Base-by-base conservation (phyloP, 2,888 invertebrate species). In the Caenorhabditis angaria region DNA sequence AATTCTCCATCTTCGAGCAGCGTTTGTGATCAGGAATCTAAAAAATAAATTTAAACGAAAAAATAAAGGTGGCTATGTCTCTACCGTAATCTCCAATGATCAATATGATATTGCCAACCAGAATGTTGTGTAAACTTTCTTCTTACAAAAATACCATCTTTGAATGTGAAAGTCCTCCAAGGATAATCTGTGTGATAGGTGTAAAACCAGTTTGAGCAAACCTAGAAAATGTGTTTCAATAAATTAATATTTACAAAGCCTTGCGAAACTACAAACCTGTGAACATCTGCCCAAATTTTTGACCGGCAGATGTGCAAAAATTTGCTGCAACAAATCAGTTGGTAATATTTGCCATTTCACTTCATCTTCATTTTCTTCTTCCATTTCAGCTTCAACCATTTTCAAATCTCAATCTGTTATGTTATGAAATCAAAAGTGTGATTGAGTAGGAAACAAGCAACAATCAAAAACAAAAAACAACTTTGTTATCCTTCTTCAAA, bases 81-180 rank as follows among this genome's bases (percentile, higher is more conserved):
- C 55, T n/a, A 78, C 78, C 63, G 65, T 0, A 92, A 91, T 67
- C 92, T 89, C 84, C 92, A 89, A 85, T 93, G 93, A 88, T 93
- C 93, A 81, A 94, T 88, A 83, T 92, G 91, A 82, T 92, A 91
- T 89, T 92, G 92, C 92, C 93, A 93, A 22, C 93, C 93, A 59
- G 92, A 92, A 87, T 93, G 93, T 82, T 93, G 92, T 85, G 93
- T 93, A 87, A 91, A 93, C 86, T 92, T 92, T 27, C 92, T 90
- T 65, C 93, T 90, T 0, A 93, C 93, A 25, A 94, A 89, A 0
- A 93, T 92, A 1, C 90, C 90, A 85, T 93, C 93, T 74, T 91
- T 91, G 53, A 93, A 89, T 0, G 91, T 89, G 84, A 94, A 93
- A 14, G 90, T 91, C 8, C 91, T 90, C 94, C 94, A 94, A n/a